Evolutionary conservation across 2,113 vertebrate species (phyloP), one percentile per base, ranked within the genome.

Genomic region (Leptobrachium leishanense): DNA sequence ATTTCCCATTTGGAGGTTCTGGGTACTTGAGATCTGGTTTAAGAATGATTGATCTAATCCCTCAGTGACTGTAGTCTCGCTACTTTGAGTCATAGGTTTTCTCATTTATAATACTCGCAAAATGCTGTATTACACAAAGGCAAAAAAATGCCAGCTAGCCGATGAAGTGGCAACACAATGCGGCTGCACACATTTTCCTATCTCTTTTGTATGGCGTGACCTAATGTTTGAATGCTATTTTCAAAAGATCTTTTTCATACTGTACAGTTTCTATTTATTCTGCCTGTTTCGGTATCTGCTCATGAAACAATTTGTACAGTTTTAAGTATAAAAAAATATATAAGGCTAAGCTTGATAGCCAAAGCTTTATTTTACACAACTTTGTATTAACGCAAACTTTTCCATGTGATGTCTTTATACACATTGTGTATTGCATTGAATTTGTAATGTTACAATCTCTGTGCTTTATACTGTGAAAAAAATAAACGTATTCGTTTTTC

Each of bases 91-190:
- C 42, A 50, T 70, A 9, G 63, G 55, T 72, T 53, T 44, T 53
- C 41, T 71, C n/a, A 43, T 62, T 69, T 70, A 69, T 77, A 39
- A 31, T 31, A 69, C 59, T 20, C 12, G 59, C 64, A 59, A 71
- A 63, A 53, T 71, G 9, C 15, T 70, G 71, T 72, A 64, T 46
- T 70, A 20, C 57, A 62, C 62, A 53, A 69, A 77, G 68, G 69
- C 43, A 44, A 20, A 43, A 15, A 31, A 40, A 10, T 13, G 2
- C 44, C 46, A 20, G 68, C 13, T 57, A 70, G 67, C 12, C 76
- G 20, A 15, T 15, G 6, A 59, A 12, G 13, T 59, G 55, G 55
- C 55, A 59, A 59, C 55, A 59, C 55, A 11, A 59, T 20, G 13
- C 31, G 2, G 31, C 7, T 7, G 2, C 20, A 70, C 10, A 31